Evolutionary conservation across 1,140 invertebrate genomes (phyloP), one percentile per base, ranked within the genome.

Genomic region (Polypedilum vanderplanki): DNA sequence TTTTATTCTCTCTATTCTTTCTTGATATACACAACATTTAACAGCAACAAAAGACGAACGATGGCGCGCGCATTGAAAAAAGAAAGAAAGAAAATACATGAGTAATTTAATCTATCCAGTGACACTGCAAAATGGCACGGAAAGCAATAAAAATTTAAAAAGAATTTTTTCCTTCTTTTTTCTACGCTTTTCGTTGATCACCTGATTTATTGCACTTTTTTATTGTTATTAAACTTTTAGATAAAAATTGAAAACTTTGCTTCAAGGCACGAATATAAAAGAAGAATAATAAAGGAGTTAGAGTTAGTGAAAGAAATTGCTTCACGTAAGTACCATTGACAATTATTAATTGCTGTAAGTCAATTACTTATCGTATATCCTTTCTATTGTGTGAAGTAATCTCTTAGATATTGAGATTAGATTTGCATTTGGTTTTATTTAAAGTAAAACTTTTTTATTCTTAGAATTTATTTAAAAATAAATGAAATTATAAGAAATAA

Each of bases 71-170:
- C 15, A 46, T 46, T 10, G 15, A 46, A 8, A 46, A 57, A 4
- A 57, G 46, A 15, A 57, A n/a, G n/a, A 12, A 9, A 57, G 46
- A 57, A 57, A 33, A 33, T 33, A 33, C 46, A 57, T 57, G 46
- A 57, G 46, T 70, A 70, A 70, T 70, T 70, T 70, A 18, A 70
- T 70, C 17, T 70, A 57, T 57, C 46, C 18, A 70, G 20, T 70
- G 65, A 70, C 65, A 70, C 65, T 70, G 65, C 65, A 70, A 70
- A 70, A 70, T 70, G 65, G 65, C 65, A 70, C 65, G 65, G 5
- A 70, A 70, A 22, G 65, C 20, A 70, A 70, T 70, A 70, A 70
- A 70, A 70, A 20, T 18, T 70, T 18, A 10, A 22, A 70, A 70
- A 7, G 65, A 70, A 70, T 70, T 70, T 70, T 70, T 70, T 70